Evolutionary conservation across 2,888 invertebrate genomes (phyloP).

Genomic region (Ditylenchus weischeri): DNA sequence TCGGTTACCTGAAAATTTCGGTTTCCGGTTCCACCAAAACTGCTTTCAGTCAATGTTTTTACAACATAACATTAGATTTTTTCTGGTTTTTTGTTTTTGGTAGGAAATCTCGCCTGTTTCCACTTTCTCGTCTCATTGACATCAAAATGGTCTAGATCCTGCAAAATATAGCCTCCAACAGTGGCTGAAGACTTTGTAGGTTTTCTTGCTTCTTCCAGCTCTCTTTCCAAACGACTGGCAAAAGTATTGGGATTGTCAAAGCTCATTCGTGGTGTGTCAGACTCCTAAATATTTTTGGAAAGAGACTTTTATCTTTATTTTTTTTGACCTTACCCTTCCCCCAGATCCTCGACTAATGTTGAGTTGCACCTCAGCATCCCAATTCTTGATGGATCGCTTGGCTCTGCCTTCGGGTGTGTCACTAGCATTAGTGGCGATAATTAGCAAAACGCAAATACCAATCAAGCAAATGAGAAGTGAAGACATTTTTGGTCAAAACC

Average conservation of each 20-base stretch:
- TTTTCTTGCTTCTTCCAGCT: background rate
- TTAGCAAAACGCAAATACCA: too few relatives aligned
- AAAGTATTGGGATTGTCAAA: constrained; percentile 2
- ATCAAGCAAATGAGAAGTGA: too few relatives aligned
- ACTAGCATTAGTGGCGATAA: too few relatives aligned
- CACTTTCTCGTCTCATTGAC: background rate
- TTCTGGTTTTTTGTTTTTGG: too few relatives aligned
- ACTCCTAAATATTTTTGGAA: background rate
- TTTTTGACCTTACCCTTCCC: background rate
- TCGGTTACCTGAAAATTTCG: too few relatives aligned
- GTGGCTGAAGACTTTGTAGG: background rate
- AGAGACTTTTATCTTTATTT: background rate
- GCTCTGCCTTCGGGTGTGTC: too few relatives aligned
- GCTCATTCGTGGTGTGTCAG: background rate
- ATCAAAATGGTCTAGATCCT: constrained; percentile 17
- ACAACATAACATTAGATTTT: too few relatives aligned
- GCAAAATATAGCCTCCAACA: constrained; percentile 10
- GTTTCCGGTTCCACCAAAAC: too few relatives aligned
- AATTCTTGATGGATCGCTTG: constrained; percentile 4
- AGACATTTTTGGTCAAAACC: too few relatives aligned
- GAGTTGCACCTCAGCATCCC: background rate
- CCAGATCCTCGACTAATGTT: background rate
- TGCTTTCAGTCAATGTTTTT: background rate
- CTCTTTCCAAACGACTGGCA: background rate
- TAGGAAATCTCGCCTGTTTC: background rate